Evolutionary conservation across 2,797 vertebrate species (phyloP).

Genomic region (Pangasius macronema): DNA sequence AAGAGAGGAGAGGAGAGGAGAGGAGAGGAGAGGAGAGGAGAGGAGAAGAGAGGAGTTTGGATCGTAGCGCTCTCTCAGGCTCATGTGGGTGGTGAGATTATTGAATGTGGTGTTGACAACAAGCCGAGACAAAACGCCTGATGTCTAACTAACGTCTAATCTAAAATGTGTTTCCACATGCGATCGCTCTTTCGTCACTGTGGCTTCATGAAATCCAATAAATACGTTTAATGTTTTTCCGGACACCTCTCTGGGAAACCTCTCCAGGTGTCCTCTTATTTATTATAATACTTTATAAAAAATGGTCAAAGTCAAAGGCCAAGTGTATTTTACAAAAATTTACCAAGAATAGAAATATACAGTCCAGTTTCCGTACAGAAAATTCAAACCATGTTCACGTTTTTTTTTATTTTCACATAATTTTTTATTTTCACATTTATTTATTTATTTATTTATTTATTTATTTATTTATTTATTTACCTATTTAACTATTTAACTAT

Average conservation of each 20-base stretch:
- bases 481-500: too few species aligned
- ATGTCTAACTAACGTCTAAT: conserved; percentile 10
- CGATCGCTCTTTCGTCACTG: neutral
- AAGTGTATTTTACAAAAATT: neutral
- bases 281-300: neutral
- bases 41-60: neutral
- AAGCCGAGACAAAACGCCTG: neutral
- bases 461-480: neutral
- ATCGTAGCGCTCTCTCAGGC: neutral
- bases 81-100: conserved; percentile 20
- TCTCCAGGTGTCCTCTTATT: neutral
- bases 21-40: neutral
- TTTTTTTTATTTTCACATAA: neutral
- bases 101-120: conserved; percentile 5
- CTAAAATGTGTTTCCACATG: conserved; percentile 12
- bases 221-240: neutral
- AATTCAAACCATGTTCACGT: neutral
- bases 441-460: neutral
- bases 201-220: neutral
- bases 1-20: conserved; percentile 9
- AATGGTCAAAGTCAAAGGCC: neutral
- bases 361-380: neutral
- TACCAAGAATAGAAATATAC: neutral
- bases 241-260: neutral
- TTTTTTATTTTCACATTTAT: neutral